Evolutionary conservation across 2,113 vertebrate genomes (phyloP).

Genomic region (Sitta europaea): DNA sequence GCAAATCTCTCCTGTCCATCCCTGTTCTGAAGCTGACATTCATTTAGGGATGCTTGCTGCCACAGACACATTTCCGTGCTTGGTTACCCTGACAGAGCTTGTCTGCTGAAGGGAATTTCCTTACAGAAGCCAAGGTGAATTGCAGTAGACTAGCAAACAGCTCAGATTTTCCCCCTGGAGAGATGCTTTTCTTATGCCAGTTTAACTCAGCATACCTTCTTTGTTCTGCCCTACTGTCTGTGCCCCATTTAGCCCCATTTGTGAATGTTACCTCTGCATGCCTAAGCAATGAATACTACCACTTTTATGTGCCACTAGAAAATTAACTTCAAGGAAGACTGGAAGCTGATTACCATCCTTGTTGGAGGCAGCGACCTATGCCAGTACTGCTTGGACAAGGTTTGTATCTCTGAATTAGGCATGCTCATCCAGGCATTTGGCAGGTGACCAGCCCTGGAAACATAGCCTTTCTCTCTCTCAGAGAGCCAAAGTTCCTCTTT

Average conservation of each 20-base stretch:
- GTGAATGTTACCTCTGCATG: background rate
- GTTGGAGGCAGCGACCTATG: slow-evolving; percentile 90
- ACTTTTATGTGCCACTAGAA: slow-evolving; percentile 68
- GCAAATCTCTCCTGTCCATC: background rate
- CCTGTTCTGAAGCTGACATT: background rate
- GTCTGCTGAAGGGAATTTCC: background rate
- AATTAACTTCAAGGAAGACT: slow-evolving; percentile 85
- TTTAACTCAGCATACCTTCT: background rate
- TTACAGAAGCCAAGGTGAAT: background rate
- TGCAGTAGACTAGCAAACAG: background rate
- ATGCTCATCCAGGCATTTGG: background rate
- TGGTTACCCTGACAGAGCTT: background rate
- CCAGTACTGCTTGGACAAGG: slow-evolving; percentile 84
- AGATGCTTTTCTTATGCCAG: background rate
- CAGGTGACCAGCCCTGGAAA: background rate
- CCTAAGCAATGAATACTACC: background rate
- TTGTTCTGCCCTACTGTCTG: background rate
- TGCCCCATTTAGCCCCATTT: background rate
- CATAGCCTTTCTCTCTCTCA: background rate
- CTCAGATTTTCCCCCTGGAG: background rate
- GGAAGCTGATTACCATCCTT: slow-evolving; percentile 93
- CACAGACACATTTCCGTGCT: background rate
- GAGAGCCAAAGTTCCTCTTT: background rate
- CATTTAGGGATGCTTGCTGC: background rate
- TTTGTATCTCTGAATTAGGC: slow-evolving; percentile 56